Evolutionary conservation across 2,888 invertebrate genomes (phyloP).

Genomic region (Spilarctia lutea): DNA sequence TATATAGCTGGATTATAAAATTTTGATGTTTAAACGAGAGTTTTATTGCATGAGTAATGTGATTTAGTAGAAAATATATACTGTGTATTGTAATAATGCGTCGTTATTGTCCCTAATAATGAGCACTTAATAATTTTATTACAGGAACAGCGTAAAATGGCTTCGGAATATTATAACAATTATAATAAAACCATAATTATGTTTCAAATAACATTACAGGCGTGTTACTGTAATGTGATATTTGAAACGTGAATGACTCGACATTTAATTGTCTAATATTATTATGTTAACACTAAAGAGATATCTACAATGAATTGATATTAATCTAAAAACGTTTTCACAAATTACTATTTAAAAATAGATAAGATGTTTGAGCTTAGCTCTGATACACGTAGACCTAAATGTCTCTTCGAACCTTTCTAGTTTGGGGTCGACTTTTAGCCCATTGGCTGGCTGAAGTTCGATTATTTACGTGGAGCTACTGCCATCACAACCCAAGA

Average conservation of each 20-base stretch:
- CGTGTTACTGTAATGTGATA: neutral
- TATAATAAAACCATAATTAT: slow-evolving; percentile 11
- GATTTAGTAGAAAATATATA: slow-evolving; percentile 4
- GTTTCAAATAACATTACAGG: neutral
- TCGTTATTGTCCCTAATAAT: slow-evolving; percentile 12
- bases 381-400: too few species aligned
- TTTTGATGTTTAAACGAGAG: slow-evolving; percentile 3
- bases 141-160: slow-evolving; percentile 4
- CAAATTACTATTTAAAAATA: too few species aligned
- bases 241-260: neutral
- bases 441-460: too few species aligned
- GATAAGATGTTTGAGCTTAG: too few species aligned
- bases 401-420: too few species aligned
- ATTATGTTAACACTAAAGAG: neutral
- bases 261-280: neutral
- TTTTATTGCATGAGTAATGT: slow-evolving; percentile 9
- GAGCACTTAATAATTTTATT: slow-evolving; percentile 14
- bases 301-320: neutral
- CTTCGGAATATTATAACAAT: slow-evolving; percentile 10
- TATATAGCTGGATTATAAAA: slow-evolving; percentile 6
- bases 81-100: slow-evolving; percentile 1
- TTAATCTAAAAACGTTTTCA: neutral
- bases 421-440: too few species aligned
- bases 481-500: too few species aligned
- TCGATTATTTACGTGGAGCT: too few species aligned